Evolutionary conservation across 2,113 vertebrate genomes (phyloP).

Genomic region (Zosterops japonicus): DNA sequence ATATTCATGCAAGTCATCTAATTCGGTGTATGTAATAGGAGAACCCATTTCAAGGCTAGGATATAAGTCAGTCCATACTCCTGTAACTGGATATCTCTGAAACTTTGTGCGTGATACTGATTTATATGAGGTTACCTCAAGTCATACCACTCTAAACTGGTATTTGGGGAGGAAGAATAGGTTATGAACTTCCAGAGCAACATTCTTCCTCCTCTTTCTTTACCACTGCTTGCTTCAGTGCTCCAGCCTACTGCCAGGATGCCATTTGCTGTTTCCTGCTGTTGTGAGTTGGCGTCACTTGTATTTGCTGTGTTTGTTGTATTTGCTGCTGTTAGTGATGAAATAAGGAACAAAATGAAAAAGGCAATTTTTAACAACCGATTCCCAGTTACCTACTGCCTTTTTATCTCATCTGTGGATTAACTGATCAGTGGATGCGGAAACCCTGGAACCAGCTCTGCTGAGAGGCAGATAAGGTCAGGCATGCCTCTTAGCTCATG

Average conservation of each 20-base stretch:
- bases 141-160: not conserved
- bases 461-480: constrained; percentile 28
- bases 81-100: not conserved
- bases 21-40: not conserved
- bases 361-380: not conserved
- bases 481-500: constrained; percentile 15
- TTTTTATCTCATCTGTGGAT: constrained; percentile 12
- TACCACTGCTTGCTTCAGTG: not conserved
- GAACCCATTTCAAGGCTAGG: not conserved
- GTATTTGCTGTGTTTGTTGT: not conserved
- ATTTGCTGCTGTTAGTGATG: not conserved
- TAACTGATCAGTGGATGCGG: not conserved
- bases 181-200: not conserved
- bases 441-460: not conserved
- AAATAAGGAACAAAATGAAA: not conserved
- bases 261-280: constrained; percentile 12
- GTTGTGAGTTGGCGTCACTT: not conserved
- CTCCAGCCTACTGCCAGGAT: not conserved
- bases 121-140: not conserved
- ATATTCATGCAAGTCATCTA: not conserved
- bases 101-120: not conserved
- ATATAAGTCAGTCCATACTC: not conserved
- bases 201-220: not conserved
- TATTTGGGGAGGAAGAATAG: not conserved
- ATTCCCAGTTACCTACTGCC: not conserved